Base-by-base conservation (phyloP, 1,140 invertebrate species). In the Condylostylus longicornis region DNA sequence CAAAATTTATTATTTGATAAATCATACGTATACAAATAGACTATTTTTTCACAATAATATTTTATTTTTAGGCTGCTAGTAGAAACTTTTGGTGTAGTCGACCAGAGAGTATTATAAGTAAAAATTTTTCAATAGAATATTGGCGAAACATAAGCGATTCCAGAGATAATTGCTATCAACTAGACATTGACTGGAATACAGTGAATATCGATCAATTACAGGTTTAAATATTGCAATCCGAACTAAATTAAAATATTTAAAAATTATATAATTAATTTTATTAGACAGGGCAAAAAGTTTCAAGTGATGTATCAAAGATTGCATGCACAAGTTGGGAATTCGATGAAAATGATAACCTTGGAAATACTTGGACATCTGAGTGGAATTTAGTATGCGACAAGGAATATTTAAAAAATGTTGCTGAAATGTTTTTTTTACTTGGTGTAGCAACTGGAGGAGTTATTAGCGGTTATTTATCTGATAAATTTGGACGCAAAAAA, bases 401-500 rank as follows among this genome's bases (percentile, higher is more conserved):
- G 45, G 66, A 69, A 40, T 61, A 67, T 34, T 53, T 78, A 13
- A 74, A 67, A 21, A 75, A 70, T 45, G 54, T 78, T 4, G 71
- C 73, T 9, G 76, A 79, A 60, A 74, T 77, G 57, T 68, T 74
- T 49, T 79, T 79, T 52, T 54, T 79, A 17, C 55, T 71, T 21
- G 77, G 77, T 21, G 74, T 79, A 3, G 75, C 74, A 33, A 54
- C 75, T 34, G 77, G 77, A 41, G 76, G 76, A 25, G 68, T 80
- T 8, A 65, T 77, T 3, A 75, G 74, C 25, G 76, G 77, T 15
- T 70, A 75, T 49, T 66, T 80, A 31, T 79, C 77, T n/a, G 77
- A 79, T 54, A 74, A 68, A 55, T 82, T 75, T 47, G 82, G 82
- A 6, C 67, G 82, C 38, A 85, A 85, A 61, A 68, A 63, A 31